A percentile compares a stretch with the other conserved stretches of the same genome.
phyloP scores from a whole-genome alignment of 2,888 invertebrate species.

The Camptogramma bilineatum region DNA sequence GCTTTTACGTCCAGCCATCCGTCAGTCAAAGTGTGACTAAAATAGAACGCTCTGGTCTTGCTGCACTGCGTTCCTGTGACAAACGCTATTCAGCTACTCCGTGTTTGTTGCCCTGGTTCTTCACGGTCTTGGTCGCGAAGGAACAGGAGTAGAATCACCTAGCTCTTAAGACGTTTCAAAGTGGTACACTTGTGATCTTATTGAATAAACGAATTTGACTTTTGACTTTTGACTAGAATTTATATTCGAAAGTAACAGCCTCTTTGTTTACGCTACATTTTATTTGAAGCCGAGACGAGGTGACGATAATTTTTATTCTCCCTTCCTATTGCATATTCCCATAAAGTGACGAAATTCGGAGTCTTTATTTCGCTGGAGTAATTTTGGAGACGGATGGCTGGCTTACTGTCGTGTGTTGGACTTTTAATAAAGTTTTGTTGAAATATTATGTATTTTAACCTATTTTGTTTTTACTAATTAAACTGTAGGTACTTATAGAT shows the following conservation, averaged over 20 bases:
- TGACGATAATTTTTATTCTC: constrained; percentile 70
- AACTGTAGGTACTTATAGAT: no score
- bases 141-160: no score
- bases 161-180: no score
- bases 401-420: constrained; percentile 46
- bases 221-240: no score
- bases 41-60: not conserved
- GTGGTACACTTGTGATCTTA: no score
- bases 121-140: no score
- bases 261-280: constrained; percentile 31
- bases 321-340: constrained; percentile 61
- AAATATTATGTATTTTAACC: constrained; percentile 32
- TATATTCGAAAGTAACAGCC: constrained; percentile 14
- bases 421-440: constrained; percentile 41
- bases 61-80: constrained; percentile 7
- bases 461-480: not conserved
- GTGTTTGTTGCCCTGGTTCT: no score
- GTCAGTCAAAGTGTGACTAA: constrained; percentile 2
- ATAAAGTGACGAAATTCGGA: constrained; percentile 46
- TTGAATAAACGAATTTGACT: no score
- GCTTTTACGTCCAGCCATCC: constrained; percentile 1
- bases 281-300: constrained; percentile 60
- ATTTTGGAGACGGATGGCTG: constrained; percentile 59
- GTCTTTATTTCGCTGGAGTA: constrained; percentile 51
- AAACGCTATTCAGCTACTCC: constrained; percentile 10